Conservation (phyloP, 2,888 invertebrate species). For the Troglohyphantes excavatus region DNA sequence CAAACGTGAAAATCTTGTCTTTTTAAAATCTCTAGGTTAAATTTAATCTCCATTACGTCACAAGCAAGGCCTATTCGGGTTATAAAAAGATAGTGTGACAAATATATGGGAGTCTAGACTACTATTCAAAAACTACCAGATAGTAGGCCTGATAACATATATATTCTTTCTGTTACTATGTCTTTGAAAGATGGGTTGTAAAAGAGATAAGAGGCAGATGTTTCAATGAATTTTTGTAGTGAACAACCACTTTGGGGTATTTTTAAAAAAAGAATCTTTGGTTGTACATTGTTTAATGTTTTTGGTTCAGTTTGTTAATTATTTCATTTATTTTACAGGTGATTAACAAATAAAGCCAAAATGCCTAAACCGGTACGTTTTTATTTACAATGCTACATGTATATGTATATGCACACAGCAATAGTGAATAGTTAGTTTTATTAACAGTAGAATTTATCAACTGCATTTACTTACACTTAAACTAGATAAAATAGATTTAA, state of each 20-base stretch:
- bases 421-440: no score
- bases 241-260: constrained; percentile 15
- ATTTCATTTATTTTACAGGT: constrained; percentile 21
- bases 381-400: no score
- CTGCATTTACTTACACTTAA: no score
- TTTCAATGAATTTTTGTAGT: constrained; percentile 53
- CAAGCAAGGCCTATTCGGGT: constrained; percentile 21
- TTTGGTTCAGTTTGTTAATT: constrained; percentile 31
- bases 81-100: constrained; percentile 69
- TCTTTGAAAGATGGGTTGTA: constrained; percentile 52
- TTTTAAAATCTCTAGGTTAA: constrained; percentile 18
- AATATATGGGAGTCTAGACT: constrained; percentile 63
- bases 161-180: constrained; percentile 15
- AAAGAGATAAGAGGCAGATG: constrained; percentile 42
- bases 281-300: background rate
- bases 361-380: constrained; percentile 79
- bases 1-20: background rate
- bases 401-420: no score
- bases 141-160: constrained; percentile 32
- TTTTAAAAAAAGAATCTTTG: background rate
- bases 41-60: constrained; percentile 19
- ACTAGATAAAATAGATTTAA: no score
- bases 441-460: no score
- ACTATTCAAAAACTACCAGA: constrained; percentile 26
- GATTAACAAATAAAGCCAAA: constrained; percentile 58